Conservation (phyloP, 2,113 vertebrate species). For the Piaya cayana region DNA sequence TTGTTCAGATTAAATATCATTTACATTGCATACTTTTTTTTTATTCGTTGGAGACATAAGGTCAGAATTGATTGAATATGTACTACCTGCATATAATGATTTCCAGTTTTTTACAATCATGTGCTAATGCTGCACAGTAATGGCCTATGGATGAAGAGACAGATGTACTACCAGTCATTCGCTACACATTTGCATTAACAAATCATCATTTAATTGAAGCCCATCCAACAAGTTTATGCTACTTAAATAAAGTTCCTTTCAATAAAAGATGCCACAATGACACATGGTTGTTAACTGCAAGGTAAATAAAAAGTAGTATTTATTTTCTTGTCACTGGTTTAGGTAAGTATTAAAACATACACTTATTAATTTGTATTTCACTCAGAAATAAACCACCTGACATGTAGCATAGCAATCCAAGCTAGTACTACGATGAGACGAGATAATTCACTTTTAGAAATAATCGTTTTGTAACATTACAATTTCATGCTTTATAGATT, state of each 20-base stretch:
- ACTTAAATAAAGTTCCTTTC: conserved; percentile 86
- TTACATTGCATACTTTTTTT: conserved; percentile 73
- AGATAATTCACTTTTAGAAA: conserved; percentile 69
- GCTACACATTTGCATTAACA: conserved; percentile 84
- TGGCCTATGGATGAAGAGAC: conserved; percentile 83
- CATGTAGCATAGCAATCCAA: conserved; percentile 56
- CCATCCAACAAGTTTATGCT: conserved; percentile 86
- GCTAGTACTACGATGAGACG: conserved; percentile 42
- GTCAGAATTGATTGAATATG: conserved; percentile 82
- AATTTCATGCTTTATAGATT: conserved; percentile 69
- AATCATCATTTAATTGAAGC: conserved; percentile 87
- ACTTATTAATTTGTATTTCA: conserved; percentile 78
- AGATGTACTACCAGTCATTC: conserved; percentile 84
- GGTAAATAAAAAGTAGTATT: conserved; percentile 64
- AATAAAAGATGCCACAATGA: conserved; percentile 79
- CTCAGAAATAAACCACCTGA: conserved; percentile 72
- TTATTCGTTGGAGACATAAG: conserved; percentile 79
- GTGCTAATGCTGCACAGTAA: conserved; percentile 80
- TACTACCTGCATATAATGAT: conserved; percentile 80
- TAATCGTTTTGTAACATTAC: conserved; percentile 62
- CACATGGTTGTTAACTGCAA: conserved; percentile 70
- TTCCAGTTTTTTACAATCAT: conserved; percentile 80
- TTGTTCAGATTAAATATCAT: conserved; percentile 72
- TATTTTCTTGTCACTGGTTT: conserved; percentile 67
- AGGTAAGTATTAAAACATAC: conserved; percentile 58